phyloP scores from a whole-genome alignment of 1,140 invertebrate species.

The Penaeus vannamei region DNA sequence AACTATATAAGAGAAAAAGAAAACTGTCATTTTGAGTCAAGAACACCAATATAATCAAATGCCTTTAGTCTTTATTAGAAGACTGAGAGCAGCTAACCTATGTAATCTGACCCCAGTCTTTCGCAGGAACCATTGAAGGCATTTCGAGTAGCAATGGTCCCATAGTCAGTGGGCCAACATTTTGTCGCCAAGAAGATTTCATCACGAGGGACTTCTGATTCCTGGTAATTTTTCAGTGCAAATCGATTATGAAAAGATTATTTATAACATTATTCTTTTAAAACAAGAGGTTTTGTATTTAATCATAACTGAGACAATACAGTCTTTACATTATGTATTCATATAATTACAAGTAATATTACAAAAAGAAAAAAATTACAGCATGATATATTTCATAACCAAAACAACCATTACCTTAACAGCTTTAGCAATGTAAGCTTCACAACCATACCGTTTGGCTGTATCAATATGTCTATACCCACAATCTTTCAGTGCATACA shows the following conservation, averaged over 20 bases:
- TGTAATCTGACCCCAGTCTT: slow-evolving; percentile 71
- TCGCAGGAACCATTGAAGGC: slow-evolving; percentile 70
- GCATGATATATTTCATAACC: too few relatives aligned
- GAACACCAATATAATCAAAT: too few relatives aligned
- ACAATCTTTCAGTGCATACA: slow-evolving; percentile 71
- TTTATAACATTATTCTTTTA: slow-evolving; percentile 56
- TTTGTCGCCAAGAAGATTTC: slow-evolving; percentile 72
- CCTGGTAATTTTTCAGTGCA: slow-evolving; percentile 21
- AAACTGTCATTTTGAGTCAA: too few relatives aligned
- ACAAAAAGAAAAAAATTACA: background rate
- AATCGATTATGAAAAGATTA: background rate
- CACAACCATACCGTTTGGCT: slow-evolving; percentile 72
- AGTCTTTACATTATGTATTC: too few relatives aligned
- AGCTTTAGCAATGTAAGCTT: slow-evolving; percentile 69
- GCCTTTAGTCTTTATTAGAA: too few relatives aligned
- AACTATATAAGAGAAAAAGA: too few relatives aligned
- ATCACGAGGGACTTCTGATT: slow-evolving; percentile 69
- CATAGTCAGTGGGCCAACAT: slow-evolving; percentile 72
- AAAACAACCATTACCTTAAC: slow-evolving; percentile 68
- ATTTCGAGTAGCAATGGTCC: slow-evolving; percentile 68
- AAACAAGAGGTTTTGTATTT: background rate
- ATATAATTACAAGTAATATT: slow-evolving; percentile 1
- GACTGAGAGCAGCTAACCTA: slow-evolving; percentile 62
- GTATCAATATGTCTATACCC: slow-evolving; percentile 72
- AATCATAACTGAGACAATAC: background rate